Percentiles rank a stretch among this genome's conserved stretches.
Conservation (phyloP, 2,888 invertebrate species). For the Drosophila picticornis region DNA sequence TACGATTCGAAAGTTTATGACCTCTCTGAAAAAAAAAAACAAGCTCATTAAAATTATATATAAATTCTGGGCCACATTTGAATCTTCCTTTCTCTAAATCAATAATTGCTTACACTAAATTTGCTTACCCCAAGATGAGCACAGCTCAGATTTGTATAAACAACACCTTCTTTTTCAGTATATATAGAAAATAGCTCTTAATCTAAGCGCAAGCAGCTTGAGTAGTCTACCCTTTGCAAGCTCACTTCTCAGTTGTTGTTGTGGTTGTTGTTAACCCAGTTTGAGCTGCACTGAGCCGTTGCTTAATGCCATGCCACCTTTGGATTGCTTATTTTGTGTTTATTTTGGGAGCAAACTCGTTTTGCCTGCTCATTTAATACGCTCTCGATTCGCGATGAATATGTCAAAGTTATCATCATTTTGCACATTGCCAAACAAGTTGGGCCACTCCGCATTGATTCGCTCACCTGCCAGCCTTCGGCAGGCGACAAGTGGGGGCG, state of each 20-base stretch:
- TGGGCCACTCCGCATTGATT: conserved; percentile 44
- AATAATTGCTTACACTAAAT: neutral
- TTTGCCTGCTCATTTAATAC: conserved; percentile 35
- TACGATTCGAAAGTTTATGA: neutral
- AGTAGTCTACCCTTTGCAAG: conserved; percentile 4
- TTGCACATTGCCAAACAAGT: conserved; percentile 57
- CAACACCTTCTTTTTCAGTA: neutral
- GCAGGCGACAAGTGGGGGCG: neutral
- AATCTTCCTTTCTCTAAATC: neutral
- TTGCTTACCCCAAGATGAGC: neutral
- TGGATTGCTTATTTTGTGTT: conserved; percentile 16
- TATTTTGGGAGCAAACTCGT: conserved; percentile 47
- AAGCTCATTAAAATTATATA: neutral
- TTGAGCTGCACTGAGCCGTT: conserved; percentile 35
- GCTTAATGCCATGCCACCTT: conserved; percentile 31
- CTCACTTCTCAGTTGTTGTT: neutral
- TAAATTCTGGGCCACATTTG: neutral
- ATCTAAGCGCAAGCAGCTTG: conserved; percentile 35
- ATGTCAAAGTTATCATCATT: conserved; percentile 61
- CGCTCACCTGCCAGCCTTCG: conserved; percentile 55
- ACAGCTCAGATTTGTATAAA: neutral
- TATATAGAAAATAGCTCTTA: neutral
- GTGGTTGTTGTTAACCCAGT: conserved; percentile 37
- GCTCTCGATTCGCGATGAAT: conserved; percentile 59
- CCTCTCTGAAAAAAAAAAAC: neutral